Base-by-base conservation (phyloP, 1,140 invertebrate species). In the Octopus sinensis region DNA sequence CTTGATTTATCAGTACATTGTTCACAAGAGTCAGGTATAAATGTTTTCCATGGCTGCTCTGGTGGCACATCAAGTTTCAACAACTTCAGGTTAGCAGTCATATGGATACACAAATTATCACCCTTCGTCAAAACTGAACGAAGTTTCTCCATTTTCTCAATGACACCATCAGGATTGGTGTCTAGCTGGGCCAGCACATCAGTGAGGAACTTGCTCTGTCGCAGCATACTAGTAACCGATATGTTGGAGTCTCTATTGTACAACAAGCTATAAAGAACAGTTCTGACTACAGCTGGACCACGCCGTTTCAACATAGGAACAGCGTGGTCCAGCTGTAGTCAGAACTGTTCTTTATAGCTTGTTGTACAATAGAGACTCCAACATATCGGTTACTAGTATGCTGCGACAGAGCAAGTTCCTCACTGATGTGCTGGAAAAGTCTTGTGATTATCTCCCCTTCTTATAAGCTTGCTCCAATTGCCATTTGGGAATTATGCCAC, bases 341-440 rank as follows among this genome's bases (percentile, higher is more conserved):
- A 86, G 90, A 51, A 93, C 93, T 85, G 53, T 90, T 9, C 62
- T 95, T 87, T 93, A 92, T 83, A 93, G 93, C 82, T 84, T 95
- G 30, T 84, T 92, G 53, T 95, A 93, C 86, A 91, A 90, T 43
- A 92, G 93, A 93, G 95, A 95, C 81, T 95, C 93, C 85, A 97
- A 96, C 88, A 90, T 93, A 82, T 93, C 93, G 86, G 91, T 93
- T 79, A 92, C 92, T 76, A 94, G 93, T 79, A 92, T 96, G 82
- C 87, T 96, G 12, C 91, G 93, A 0, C 96, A 97, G 86, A 93
- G 94, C 75, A 93, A 93, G 79, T 96, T 97, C 88, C 91, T 97
- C 6, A 93, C 92, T 13, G 91, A 93, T 53, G 83, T 96, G 0
- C 84, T 94, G 1, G 91, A n/a, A n/a, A n/a, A n/a, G n/a, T n/a